phyloP scores from a whole-genome alignment of 2,888 invertebrate genomes.

The Leucoma salicis region DNA sequence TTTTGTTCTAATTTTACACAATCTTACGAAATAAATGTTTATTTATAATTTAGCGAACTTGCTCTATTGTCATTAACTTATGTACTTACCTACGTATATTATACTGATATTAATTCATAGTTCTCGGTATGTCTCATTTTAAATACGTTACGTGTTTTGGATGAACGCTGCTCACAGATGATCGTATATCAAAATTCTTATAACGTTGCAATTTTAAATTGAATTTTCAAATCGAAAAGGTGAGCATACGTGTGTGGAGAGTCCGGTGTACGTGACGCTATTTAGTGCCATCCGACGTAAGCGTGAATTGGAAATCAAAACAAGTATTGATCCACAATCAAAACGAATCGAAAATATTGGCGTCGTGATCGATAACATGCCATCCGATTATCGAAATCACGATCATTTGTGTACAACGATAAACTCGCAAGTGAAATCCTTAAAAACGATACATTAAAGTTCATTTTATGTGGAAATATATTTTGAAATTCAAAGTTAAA shows the following conservation, averaged over 20 bases:
- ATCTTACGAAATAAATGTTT: background rate
- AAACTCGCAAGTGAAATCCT: constrained; percentile 23
- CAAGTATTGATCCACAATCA: constrained; percentile 77
- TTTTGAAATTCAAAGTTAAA: constrained; percentile 43
- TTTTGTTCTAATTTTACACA: constrained; percentile 25
- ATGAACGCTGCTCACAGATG: background rate
- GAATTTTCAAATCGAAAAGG: constrained; percentile 62
- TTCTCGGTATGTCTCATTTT: background rate
- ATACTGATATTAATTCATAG: too few relatives aligned
- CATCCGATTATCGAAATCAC: constrained; percentile 77
- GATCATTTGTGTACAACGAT: constrained; percentile 61
- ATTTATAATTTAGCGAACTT: background rate
- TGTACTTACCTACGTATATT: too few relatives aligned
- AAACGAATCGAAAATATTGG: constrained; percentile 75
- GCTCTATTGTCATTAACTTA: background rate
- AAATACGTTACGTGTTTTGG: background rate
- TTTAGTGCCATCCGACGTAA: constrained; percentile 77
- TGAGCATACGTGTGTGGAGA: constrained; percentile 55
- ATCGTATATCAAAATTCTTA: background rate
- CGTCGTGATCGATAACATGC: constrained; percentile 78
- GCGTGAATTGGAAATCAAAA: constrained; percentile 82
- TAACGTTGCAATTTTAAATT: constrained; percentile 9
- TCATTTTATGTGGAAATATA: constrained; percentile 19
- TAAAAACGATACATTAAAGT: constrained; percentile 32
- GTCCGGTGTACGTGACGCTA: constrained; percentile 74